Evolutionary conservation across 2,888 invertebrate genomes (phyloP).

Genomic region (Drosophila eohydei): DNA sequence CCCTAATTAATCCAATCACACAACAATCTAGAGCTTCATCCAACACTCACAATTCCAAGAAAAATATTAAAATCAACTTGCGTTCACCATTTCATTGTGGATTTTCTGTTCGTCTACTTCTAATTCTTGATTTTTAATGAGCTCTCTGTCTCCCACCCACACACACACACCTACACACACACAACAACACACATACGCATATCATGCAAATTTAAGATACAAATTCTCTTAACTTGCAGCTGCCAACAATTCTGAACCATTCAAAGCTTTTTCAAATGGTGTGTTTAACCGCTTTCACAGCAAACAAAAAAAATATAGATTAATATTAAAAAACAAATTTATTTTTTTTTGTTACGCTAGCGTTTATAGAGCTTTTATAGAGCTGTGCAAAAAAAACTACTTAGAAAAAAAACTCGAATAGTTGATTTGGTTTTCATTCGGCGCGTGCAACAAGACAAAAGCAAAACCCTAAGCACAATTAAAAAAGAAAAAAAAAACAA

Average conservation of each 20-base stretch:
- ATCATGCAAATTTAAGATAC: slow-evolving; percentile 62
- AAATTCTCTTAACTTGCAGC: slow-evolving; percentile 56
- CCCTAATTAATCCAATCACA: slow-evolving; percentile 5
- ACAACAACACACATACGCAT: slow-evolving; percentile 22
- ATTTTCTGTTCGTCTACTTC: slow-evolving; percentile 59
- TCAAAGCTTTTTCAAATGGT: slow-evolving; percentile 69
- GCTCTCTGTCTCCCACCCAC: slow-evolving; percentile 23
- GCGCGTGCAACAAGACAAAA: slow-evolving; percentile 68
- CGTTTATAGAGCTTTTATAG: slow-evolving; percentile 34
- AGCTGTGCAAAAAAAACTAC: slow-evolving; percentile 28
- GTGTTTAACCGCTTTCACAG: slow-evolving; percentile 75
- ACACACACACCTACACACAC: not conserved
- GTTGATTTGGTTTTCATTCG: slow-evolving; percentile 86
- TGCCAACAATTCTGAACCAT: slow-evolving; percentile 52
- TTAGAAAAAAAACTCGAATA: slow-evolving; percentile 37
- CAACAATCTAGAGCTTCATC: slow-evolving; percentile 26
- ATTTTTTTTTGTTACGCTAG: slow-evolving; percentile 30
- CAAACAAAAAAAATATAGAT: slow-evolving; percentile 30
- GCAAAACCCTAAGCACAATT: slow-evolving; percentile 40
- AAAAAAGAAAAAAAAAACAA: slow-evolving; percentile 16
- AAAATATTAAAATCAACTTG: slow-evolving; percentile 35
- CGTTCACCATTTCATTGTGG: slow-evolving; percentile 45
- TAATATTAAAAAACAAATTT: slow-evolving; percentile 3
- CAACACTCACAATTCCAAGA: slow-evolving; percentile 16
- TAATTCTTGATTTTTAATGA: slow-evolving; percentile 63